These are phyloP conservation scores for Phymatocera aterrima DNA, from an alignment of 2,888 invertebrate species.

Conservation along the genomic window DNA sequence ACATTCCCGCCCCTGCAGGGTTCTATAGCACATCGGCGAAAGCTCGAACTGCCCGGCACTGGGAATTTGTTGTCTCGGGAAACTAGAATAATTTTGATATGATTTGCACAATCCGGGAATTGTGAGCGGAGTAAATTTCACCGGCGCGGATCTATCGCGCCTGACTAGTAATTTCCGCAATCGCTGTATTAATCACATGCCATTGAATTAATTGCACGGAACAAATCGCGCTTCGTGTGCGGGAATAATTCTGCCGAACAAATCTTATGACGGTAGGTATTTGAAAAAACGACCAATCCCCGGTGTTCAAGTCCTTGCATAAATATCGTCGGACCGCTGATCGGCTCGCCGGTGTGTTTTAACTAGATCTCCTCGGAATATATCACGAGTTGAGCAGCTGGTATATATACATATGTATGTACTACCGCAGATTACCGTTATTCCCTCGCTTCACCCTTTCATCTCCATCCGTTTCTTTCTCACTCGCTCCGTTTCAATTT, in stretches of 20 bases:
- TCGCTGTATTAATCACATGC: not conserved
- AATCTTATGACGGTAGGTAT: not conserved
- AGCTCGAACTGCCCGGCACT: too few relatives aligned
- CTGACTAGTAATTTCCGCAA: not conserved
- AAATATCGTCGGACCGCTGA: not conserved
- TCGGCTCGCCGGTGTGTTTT: not conserved
- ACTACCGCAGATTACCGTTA: not conserved
- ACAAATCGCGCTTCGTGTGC: not conserved
- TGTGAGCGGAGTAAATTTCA: too few relatives aligned
- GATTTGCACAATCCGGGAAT: too few relatives aligned
- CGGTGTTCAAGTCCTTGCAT: constrained; percentile 16
- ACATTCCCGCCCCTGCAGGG: too few relatives aligned
- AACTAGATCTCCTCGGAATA: not conserved
- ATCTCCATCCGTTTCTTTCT: not conserved
- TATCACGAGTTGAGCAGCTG: not conserved
- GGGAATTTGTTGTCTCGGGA: too few relatives aligned
- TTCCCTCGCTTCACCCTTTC: not conserved
- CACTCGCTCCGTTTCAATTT: not conserved
- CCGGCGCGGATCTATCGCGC: too few relatives aligned
- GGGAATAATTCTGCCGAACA: not conserved
- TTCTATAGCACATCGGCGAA: too few relatives aligned
- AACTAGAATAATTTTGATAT: too few relatives aligned
- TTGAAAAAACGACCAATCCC: not conserved
- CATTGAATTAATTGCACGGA: not conserved
- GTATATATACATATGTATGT: too few relatives aligned